Evolutionary conservation across 2,797 vertebrate genomes (phyloP).

Genomic region (Geotria australis): DNA sequence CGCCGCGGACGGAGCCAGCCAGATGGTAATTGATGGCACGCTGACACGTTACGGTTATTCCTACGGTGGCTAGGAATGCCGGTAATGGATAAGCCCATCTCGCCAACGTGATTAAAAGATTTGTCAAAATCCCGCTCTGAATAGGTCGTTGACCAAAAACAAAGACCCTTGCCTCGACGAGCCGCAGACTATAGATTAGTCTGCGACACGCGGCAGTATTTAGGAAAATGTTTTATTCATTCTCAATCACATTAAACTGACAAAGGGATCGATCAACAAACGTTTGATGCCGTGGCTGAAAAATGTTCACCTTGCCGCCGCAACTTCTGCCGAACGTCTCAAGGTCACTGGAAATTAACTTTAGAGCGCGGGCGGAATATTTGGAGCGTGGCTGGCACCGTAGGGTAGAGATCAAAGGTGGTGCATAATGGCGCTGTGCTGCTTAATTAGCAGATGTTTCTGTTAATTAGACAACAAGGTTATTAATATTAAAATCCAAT

Average conservation of each 20-base stretch:
- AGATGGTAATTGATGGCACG: not conserved
- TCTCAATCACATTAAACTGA: not conserved
- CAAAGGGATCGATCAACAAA: not conserved
- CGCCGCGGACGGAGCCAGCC: not conserved
- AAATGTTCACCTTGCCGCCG: not conserved
- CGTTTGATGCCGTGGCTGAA: not conserved
- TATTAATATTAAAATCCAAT: not conserved
- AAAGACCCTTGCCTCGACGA: not conserved
- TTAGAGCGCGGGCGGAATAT: not conserved
- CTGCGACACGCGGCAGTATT: not conserved
- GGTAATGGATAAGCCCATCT: not conserved
- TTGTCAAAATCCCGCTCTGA: not conserved
- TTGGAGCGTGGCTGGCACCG: not conserved
- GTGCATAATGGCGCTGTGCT: not conserved
- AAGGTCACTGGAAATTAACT: not conserved
- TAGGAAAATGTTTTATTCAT: not conserved
- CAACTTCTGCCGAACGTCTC: not conserved
- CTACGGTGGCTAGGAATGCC: not conserved
- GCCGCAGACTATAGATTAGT: not conserved
- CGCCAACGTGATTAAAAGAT: not conserved
- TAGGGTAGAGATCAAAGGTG: not conserved
- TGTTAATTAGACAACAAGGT: not conserved
- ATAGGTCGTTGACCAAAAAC: not conserved
- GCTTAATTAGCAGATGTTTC: not conserved
- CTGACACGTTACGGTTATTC: not conserved